Base-by-base conservation (phyloP, 2,888 invertebrate species). In the Dicyrtomina minuta region DNA sequence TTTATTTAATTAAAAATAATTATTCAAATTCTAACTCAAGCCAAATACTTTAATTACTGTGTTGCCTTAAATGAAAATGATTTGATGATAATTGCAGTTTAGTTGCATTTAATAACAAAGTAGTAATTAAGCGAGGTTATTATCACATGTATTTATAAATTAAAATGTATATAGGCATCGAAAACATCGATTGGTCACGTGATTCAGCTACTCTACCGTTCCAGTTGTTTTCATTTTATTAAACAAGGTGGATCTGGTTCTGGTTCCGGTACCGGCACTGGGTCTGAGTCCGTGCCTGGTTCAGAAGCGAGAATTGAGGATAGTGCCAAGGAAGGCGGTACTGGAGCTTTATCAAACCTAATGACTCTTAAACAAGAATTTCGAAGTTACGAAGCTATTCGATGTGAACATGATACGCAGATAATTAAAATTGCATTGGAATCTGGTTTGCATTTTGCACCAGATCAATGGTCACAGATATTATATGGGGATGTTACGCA, bases 101-200 rank as follows among this genome's bases (percentile, higher is more conserved):
- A n/a, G n/a, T n/a, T n/a, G n/a, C n/a, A n/a, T n/a, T n/a, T n/a
- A n/a, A n/a, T n/a, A n/a, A n/a, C n/a, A n/a, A n/a, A n/a, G n/a
- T n/a, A n/a, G n/a, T n/a, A n/a, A n/a, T n/a, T n/a, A n/a, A n/a
- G n/a, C n/a, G n/a, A n/a, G n/a, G n/a, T n/a, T n/a, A n/a, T n/a
- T n/a, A n/a, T n/a, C n/a, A n/a, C n/a, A n/a, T n/a, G n/a, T n/a
- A n/a, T n/a, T n/a, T n/a, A n/a, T n/a, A n/a, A n/a, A n/a, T n/a
- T n/a, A n/a, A n/a, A n/a, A n/a, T n/a, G n/a, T n/a, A 44, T 33
- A 4, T 44, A 73, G 77, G 96, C 97, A 70, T 96, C 97, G 22
- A 99, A 99, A 85, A 99, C 98, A 39, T 96, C 96, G 81, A 97
- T 99, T 81, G 98, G 98, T 13, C 98, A 99, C 83, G 98, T 99